These are phyloP conservation scores for Corythornis vintsioides DNA, from an alignment of 2,113 vertebrate genomes.

Conservation along the genomic window DNA sequence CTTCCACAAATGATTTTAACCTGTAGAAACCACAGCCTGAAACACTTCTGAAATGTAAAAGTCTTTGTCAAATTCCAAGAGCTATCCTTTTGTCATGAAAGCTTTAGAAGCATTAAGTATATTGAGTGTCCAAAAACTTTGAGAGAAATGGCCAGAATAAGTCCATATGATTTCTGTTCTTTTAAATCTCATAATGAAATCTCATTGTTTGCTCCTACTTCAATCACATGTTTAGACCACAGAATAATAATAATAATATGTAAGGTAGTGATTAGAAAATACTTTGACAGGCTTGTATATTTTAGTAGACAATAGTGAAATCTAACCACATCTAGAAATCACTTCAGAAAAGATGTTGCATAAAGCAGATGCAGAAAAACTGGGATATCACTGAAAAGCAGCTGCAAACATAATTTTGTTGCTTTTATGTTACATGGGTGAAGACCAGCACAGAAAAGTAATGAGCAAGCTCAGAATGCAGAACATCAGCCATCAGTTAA, in stretches of 20 bases:
- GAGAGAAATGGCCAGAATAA: background rate
- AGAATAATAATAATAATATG: background rate
- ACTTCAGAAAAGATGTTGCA: background rate
- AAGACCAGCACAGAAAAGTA: background rate
- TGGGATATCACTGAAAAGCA: background rate
- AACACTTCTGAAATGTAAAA: background rate
- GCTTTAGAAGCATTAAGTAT: background rate
- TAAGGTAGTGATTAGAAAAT: background rate
- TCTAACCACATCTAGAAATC: background rate
- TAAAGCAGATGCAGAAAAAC: background rate
- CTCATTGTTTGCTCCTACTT: background rate
- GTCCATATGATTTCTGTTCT: background rate
- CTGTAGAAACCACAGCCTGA: background rate
- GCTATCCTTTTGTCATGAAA: background rate
- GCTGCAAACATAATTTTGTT: background rate
- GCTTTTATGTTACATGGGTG: background rate
- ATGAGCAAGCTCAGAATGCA: background rate
- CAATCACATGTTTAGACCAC: background rate
- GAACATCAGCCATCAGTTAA: background rate
- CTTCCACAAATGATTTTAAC: background rate
- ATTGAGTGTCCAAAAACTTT: background rate
- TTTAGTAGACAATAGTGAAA: background rate
- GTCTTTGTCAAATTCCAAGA: background rate
- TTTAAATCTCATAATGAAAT: background rate
- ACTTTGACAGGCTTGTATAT: background rate